Percentiles rank a stretch among this genome's conserved stretches.
Conservation (phyloP, 1,140 invertebrate species). For the Brachionus rotundiformis region DNA sequence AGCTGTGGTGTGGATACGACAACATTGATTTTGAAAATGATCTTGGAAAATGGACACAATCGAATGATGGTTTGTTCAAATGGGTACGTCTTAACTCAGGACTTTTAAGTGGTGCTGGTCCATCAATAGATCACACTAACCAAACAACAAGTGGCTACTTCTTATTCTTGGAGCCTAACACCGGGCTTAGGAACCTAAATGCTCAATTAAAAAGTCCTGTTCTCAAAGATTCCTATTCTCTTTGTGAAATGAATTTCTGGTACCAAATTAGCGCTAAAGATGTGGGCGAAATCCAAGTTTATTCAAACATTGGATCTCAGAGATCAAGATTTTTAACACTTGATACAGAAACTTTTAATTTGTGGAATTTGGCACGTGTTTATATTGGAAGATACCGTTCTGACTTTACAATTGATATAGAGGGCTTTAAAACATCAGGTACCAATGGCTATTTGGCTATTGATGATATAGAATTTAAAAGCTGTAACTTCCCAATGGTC, state of each 20-base stretch:
- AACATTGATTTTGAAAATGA: conserved; percentile 55
- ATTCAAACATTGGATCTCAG: conserved; percentile 42
- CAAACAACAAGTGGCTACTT: conserved; percentile 53
- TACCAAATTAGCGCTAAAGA: conserved; percentile 56
- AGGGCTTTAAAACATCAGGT: neutral
- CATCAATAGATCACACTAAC: conserved; percentile 55
- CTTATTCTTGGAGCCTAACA: conserved; percentile 51
- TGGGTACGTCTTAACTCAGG: conserved; percentile 35
- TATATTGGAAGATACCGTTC: conserved; percentile 54
- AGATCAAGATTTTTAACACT: conserved; percentile 27
- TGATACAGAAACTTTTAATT: conserved; percentile 53
- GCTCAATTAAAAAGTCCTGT: conserved; percentile 52
- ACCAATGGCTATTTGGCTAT: conserved; percentile 59
- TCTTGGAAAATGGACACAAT: conserved; percentile 53
- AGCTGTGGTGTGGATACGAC: conserved; percentile 55
- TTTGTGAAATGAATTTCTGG: conserved; percentile 53
- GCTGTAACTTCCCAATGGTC: conserved; percentile 48
- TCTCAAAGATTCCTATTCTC: conserved; percentile 44
- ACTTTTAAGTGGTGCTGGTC: conserved; percentile 23
- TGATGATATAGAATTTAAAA: conserved; percentile 60
- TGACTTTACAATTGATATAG: conserved; percentile 35
- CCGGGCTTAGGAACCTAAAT: neutral
- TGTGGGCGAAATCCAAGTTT: conserved; percentile 55
- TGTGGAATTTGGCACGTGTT: conserved; percentile 57
- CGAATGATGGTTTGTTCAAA: conserved; percentile 45